Percentiles rank a stretch among this genome's conserved stretches.
Evolutionary conservation across 2,797 vertebrate species (phyloP).

Genomic region (Crenichthys baileyi): DNA sequence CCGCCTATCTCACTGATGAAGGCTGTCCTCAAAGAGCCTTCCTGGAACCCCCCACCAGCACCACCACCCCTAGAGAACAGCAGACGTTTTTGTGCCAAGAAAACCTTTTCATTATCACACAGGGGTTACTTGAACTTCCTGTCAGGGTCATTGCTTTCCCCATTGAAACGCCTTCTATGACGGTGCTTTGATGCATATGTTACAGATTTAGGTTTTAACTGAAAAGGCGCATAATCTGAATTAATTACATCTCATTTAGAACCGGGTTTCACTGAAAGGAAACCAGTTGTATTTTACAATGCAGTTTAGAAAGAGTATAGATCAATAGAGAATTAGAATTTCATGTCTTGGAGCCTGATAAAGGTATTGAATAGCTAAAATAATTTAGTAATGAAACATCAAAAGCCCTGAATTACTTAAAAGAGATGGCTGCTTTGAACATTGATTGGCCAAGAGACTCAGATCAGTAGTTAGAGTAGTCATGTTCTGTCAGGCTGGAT

Average conservation of each 20-base stretch:
- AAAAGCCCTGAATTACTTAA: constrained; percentile 21
- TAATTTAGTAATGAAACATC: constrained; percentile 32
- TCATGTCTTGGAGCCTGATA: constrained; percentile 33
- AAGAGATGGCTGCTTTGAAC: constrained; percentile 10
- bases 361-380: constrained; percentile 36
- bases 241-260: background rate
- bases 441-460: constrained; percentile 8
- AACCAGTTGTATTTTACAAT: constrained; percentile 3
- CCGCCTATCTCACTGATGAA: constrained; percentile 33
- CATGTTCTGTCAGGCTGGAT: constrained; percentile 40
- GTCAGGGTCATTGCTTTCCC: constrained; percentile 25
- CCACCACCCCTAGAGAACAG: constrained; percentile 31
- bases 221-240: background rate
- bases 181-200: background rate
- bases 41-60: constrained; percentile 32
- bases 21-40: constrained; percentile 47
- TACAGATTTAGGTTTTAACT: constrained; percentile 20
- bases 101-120: constrained; percentile 55
- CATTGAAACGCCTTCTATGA: background rate
- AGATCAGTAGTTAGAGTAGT: constrained; percentile 5
- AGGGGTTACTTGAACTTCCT: constrained; percentile 49
- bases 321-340: constrained; percentile 48
- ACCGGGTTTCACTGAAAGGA: background rate
- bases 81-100: constrained; percentile 42
- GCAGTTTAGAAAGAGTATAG: constrained; percentile 7